Base-by-base conservation (phyloP, 2,113 vertebrate species). In the Lampris megalopsis region DNA sequence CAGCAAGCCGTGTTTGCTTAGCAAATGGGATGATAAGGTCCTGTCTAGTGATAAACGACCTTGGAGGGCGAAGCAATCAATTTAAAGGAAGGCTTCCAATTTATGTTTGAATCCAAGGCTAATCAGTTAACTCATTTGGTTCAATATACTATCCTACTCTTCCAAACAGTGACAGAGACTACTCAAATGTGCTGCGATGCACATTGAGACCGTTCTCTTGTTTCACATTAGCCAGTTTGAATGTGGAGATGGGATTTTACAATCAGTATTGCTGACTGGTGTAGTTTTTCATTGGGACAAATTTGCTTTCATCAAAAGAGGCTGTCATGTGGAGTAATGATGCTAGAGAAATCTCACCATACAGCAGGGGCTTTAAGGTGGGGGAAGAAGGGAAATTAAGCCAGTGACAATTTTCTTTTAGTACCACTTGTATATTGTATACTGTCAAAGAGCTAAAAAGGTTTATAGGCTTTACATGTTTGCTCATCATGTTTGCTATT, bases 121-220 rank as follows among this genome's bases (percentile, higher is more conserved):
- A 91, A 93, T 92, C 88, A 81, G 84, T 80, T 90, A 77, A 91
- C 92, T 92, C 66, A 53, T 79, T 86, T 67, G 53, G 82, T 86
- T 92, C 76, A 81, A 50, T 87, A 83, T 83, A 60, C 69, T 9
- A 68, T 80, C 70, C 63, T 83, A 64, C 79, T 63, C 81, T 72
- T 63, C 40, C 56, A 6, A 78, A 13, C 24, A 4, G n/a, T 47
- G 41, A 40, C 59, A 71, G 73, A 73, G 42, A 53, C 83, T 67
- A 3, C 65, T 85, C 66, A 58, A 61, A 85, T 60, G 63, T 77
- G 60, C 59, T 72, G 53, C 57, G 81, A 70, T 86, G 79, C 68
- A 42, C 52, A 63, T 61, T 53, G 81, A 82, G 43, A 66, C 61
- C 71, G 70, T 81, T 86, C 85, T 76, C 69, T 71, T n/a, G 53